Percentiles rank a stretch among this genome's conserved stretches.
Evolutionary conservation across 2,888 invertebrate genomes (phyloP).

Genomic region (Drosophila buzzatii): DNA sequence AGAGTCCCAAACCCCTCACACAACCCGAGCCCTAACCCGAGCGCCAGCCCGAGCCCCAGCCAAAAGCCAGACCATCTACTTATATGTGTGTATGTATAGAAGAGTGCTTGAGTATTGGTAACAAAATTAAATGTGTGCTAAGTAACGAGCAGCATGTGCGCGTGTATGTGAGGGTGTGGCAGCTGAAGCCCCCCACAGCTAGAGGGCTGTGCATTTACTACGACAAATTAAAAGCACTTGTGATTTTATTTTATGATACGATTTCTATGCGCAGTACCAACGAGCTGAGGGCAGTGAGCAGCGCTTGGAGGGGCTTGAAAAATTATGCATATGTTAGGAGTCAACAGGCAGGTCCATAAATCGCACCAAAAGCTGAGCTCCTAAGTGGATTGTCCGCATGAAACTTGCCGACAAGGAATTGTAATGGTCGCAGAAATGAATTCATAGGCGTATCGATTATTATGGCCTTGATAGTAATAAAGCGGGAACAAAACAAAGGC

Average conservation of each 20-base stretch:
- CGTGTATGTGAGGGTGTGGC: constrained; percentile 1
- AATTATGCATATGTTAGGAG: constrained; percentile 79
- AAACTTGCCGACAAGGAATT: constrained; percentile 38
- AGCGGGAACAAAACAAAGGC: no score
- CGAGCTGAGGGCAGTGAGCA: not conserved
- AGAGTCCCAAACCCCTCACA: not conserved
- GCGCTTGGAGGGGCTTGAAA: constrained; percentile 58
- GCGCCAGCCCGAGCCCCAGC: not conserved
- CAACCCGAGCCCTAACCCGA: not conserved
- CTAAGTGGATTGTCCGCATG: constrained; percentile 42
- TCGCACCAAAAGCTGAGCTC: constrained; percentile 37
- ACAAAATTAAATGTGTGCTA: constrained; percentile 78
- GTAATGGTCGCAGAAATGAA: no score
- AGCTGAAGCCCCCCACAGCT: not conserved
- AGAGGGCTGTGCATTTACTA: constrained; percentile 58
- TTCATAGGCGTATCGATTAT: no score
- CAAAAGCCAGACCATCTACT: constrained; percentile 20
- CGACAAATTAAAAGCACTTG: constrained; percentile 80
- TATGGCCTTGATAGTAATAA: no score
- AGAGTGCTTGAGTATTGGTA: constrained; percentile 58
- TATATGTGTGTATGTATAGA: constrained; percentile 16
- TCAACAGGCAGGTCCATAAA: constrained; percentile 75
- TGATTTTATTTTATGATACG: constrained; percentile 76
- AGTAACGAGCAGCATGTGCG: constrained; percentile 64
- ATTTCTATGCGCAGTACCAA: constrained; percentile 49